Evolutionary conservation across 2,113 vertebrate genomes (phyloP).

Genomic region (Rhabdornis inornatus): DNA sequence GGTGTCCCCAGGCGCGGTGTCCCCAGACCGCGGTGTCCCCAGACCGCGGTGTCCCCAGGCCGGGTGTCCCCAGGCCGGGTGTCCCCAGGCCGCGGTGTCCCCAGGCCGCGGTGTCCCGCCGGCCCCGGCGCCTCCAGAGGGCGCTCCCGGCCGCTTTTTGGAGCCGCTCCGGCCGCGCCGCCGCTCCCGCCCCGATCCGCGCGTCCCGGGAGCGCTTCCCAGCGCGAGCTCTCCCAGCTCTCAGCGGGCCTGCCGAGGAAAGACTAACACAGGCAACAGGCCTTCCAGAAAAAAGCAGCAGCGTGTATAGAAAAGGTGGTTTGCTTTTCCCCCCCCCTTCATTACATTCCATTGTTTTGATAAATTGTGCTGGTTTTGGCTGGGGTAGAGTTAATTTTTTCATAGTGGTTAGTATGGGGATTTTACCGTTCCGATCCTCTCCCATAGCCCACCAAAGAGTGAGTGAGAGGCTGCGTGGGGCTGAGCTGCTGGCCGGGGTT

Average conservation of each 20-base stretch:
- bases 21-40: too few relatives aligned
- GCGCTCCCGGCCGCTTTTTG: conserved; percentile 46
- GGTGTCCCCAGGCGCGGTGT: too few relatives aligned
- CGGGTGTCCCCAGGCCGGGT: rapidly evolving
- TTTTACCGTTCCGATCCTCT: background rate
- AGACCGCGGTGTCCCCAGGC: too few relatives aligned
- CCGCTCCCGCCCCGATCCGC: too few relatives aligned
- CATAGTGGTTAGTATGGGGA: rapidly evolving
- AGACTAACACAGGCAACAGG: rapidly evolving
- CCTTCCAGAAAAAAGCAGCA: background rate
- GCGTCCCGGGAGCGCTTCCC: rapidly evolving
- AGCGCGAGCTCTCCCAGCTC: rapidly evolving
- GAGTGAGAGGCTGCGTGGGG: background rate
- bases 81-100: rapidly evolving
- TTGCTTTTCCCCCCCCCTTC: too few relatives aligned
- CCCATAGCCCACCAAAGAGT: too few relatives aligned
- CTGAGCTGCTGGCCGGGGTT: background rate
- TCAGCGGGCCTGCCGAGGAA: rapidly evolving
- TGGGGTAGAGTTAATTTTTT: background rate
- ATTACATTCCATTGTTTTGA: background rate
- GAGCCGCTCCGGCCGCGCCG: background rate
- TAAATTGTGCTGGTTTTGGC: background rate
- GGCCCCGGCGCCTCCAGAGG: conserved; percentile 49
- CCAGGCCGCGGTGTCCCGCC: background rate
- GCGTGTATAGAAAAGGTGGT: rapidly evolving